Percentiles rank a stretch among this genome's conserved stretches.
phyloP scores from a whole-genome alignment of 2,797 vertebrate genomes.

The Falco novaeseelandiae region DNA sequence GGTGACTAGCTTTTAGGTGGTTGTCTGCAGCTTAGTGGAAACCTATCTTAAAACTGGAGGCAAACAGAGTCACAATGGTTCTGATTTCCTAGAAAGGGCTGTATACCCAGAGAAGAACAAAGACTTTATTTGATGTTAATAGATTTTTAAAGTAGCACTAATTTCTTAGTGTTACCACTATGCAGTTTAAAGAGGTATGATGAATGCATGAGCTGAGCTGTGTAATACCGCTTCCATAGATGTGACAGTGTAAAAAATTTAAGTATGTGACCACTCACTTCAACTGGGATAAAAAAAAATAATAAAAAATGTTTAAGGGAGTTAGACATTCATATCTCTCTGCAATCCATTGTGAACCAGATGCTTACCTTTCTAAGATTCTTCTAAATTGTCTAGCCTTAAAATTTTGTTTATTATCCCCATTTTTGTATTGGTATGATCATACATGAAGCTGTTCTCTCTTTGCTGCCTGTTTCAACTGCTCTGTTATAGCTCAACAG shows the following conservation, averaged over 20 bases:
- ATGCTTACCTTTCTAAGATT: neutral
- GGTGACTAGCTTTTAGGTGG: neutral
- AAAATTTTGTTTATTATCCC: neutral
- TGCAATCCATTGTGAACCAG: neutral
- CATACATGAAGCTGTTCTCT: neutral
- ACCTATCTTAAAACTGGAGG: neutral
- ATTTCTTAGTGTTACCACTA: neutral
- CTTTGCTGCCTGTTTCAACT: neutral
- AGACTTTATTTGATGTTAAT: neutral
- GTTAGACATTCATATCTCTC: neutral
- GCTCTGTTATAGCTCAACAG: neutral
- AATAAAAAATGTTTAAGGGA: neutral
- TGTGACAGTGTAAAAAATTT: neutral
- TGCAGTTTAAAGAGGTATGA: neutral
- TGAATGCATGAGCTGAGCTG: conserved; percentile 25
- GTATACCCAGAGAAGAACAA: neutral
- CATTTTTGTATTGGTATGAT: neutral
- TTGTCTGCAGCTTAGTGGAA: neutral
- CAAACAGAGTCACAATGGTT: neutral
- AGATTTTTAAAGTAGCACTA: neutral
- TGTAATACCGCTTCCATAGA: neutral
- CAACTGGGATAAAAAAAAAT: neutral
- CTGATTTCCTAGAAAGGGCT: neutral
- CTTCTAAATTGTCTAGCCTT: neutral
- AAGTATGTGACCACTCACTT: conserved; percentile 6